Evolutionary conservation across 2,888 invertebrate species (phyloP).

Genomic region (Meiosimyza platycephala): DNA sequence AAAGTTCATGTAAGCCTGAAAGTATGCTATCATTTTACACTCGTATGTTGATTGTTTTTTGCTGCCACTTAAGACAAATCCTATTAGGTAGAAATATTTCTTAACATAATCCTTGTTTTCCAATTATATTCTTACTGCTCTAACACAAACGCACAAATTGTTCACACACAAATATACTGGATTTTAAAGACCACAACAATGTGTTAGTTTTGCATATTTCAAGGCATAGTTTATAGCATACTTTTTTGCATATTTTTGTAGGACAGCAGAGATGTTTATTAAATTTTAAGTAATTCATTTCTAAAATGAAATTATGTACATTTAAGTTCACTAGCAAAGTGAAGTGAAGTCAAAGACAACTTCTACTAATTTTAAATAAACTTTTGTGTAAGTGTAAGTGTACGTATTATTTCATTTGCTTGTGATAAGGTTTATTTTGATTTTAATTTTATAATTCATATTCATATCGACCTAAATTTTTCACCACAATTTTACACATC

Average conservation of each 20-base stretch:
- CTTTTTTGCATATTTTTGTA: background rate
- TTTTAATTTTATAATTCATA: no score
- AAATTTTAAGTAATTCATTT: no score
- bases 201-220: background rate
- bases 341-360: no score
- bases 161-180: constrained; percentile 1
- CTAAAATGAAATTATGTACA: no score
- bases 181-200: background rate
- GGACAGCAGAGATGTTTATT: no score
- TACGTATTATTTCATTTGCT: no score
- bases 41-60: constrained; percentile 45
- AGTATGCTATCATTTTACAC: constrained; percentile 22
- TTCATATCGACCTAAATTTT: no score
- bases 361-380: no score
- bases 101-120: constrained; percentile 3
- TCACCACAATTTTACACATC: no score
- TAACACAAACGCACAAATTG: constrained; percentile 1
- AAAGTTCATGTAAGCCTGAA: constrained; percentile 1
- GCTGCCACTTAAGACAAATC: constrained; percentile 49
- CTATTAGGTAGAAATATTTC: constrained; percentile 21
- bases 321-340: no score
- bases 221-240: background rate
- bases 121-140: background rate
- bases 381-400: no score
- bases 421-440: no score